Base-by-base conservation (phyloP, 2,888 invertebrate genomes). In the Hololepta plana region DNA sequence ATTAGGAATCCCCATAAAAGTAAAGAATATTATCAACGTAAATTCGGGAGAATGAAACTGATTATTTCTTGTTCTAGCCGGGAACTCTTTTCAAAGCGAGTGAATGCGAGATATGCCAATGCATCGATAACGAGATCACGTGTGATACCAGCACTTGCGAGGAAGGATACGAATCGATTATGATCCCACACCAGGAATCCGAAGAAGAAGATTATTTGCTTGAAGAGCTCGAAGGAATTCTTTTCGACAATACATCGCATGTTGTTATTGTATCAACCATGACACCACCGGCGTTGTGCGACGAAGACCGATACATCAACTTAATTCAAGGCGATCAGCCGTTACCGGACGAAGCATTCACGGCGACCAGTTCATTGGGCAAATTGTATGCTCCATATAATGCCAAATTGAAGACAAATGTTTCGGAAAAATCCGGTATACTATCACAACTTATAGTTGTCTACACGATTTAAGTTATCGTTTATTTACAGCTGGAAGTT, bases 61-160 rank as follows among this genome's bases (percentile, higher is more conserved):
- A 7, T 17, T 17, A 17, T 17, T 15, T 17, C 28, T 32, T 22
- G 28, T 39, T 46, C 3, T 53, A 80, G 69, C 82, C 87, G 0
- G 75, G 77, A 10, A 67, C 67, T 26, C 62, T 72, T 1, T 48
- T 65, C 3, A 40, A 51, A 8, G 67, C 68, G 39, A 56, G 57
- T 2, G 67, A 66, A 1, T 80, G 79, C 42, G 64, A 69, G 40
- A 60, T 67, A 8, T 88, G 87, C 42, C 84, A 84, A 39, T 88
- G 88, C 40, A 57, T 80, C 4, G 65, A 77, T 43, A 84, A 87
- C 51, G 62, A 61, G 12, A 67, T 75, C 31, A 63, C 68, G 23
- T 87, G 87, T 44, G 70, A 72, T 44, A 51, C 60, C 14, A 57
- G 56, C 5, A 35, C 51, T 2, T 73, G 73, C 36, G 38, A 30